Evolutionary conservation across 2,113 vertebrate genomes (phyloP), one percentile per base, ranked within the genome.

Genomic region (Epinephelus moara): DNA sequence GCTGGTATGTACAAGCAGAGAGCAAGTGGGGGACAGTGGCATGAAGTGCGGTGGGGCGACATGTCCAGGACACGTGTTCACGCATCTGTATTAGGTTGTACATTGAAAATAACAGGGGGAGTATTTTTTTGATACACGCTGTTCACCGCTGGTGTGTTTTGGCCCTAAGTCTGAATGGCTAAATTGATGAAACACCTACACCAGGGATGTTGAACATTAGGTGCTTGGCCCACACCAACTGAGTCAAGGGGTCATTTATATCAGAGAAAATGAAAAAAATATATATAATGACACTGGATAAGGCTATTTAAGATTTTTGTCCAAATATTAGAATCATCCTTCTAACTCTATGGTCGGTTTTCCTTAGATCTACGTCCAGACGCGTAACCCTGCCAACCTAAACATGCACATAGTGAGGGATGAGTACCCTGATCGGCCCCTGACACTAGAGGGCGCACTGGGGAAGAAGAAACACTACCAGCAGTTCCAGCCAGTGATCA

Each of bases 401-500:
- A 95, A 94, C 76, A 96, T 99, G 97, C 97, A 94, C 89, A 97
- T 99, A 56, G 95, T 97, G 86, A 97, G 95, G 93, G 96, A 98
- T 1, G 98, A 99, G 88, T 97, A 96, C 74, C 96, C 97, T 0
- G 94, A 93, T 23, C 95, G 93, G 21, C 97, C 98, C 0, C 93
- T 99, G 67, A 85, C 85, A 61, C 93, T 99, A 83, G 96, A 96
- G 89, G 98, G 98, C 0, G 98, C 98, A 12, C 94, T 99, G 74
- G 96, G 96, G 30, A 97, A 98, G 91, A 97, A 92, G 86, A 96
- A 96, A 63, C 97, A 98, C 92, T 98, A 99, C 92, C 98, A 99
- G 94, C 98, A 99, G 88, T 99, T 98, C 90, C 98, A 99, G 92
- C 98, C 98, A 0, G 98, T 99, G 25, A 61, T 99, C 89, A 96